Conservation (phyloP, 2,888 invertebrate genomes). For the Sericinus montela region DNA sequence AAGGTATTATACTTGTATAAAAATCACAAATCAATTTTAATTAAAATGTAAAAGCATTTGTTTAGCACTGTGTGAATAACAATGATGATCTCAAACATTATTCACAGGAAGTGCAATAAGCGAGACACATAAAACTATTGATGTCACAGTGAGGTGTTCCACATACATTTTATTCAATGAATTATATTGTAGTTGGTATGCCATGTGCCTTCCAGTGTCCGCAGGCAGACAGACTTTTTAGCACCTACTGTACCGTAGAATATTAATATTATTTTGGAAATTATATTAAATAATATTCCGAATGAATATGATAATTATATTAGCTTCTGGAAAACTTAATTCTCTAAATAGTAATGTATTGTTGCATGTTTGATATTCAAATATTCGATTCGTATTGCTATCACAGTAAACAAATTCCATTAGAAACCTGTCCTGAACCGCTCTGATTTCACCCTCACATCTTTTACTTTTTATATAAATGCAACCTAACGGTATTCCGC, state of each 20-base stretch:
- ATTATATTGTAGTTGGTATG: slow-evolving; percentile 44
- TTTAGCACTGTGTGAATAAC: slow-evolving; percentile 5
- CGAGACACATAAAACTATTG: slow-evolving; percentile 43
- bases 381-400: too few relatives aligned
- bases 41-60: too few relatives aligned
- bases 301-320: too few relatives aligned
- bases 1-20: too few relatives aligned
- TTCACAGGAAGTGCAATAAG: slow-evolving; percentile 28
- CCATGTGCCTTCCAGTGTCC: slow-evolving; percentile 56
- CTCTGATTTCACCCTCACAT: slow-evolving; percentile 57
- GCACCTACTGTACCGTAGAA: slow-evolving; percentile 34
- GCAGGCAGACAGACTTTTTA: slow-evolving; percentile 23
- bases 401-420: slow-evolving; percentile 25
- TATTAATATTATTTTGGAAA: too few relatives aligned
- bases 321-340: too few relatives aligned
- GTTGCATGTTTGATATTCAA: too few relatives aligned
- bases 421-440: neutral
- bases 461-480: slow-evolving; percentile 52
- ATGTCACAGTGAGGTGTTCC: slow-evolving; percentile 43
- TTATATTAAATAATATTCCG: too few relatives aligned
- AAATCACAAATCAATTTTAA: too few relatives aligned
- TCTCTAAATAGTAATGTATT: too few relatives aligned
- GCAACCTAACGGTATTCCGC: slow-evolving; percentile 61
- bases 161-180: slow-evolving; percentile 39
- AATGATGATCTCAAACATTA: slow-evolving; percentile 7